Base-by-base conservation (phyloP, 2,113 vertebrate genomes). In the Kryptolebias marmoratus region DNA sequence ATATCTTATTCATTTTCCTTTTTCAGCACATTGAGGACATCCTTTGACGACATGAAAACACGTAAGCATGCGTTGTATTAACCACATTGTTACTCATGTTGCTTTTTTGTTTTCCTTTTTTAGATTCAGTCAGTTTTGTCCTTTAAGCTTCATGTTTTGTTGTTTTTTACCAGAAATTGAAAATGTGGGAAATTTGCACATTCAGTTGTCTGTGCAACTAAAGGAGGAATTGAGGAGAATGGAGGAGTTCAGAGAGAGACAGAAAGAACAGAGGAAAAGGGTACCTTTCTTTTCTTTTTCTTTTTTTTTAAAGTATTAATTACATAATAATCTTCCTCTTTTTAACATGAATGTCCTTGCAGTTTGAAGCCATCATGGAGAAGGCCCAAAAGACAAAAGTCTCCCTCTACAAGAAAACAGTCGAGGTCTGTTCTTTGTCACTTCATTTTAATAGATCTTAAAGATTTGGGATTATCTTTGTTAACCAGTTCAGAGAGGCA, bases 251-350 rank as follows among this genome's bases (percentile, higher is more conserved):
- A 92, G 96, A 69, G 97, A 98, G 77, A 89, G 95, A 36, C 97
- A 99, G 90, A 99, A 98, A 87, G 97, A 98, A 5, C 95, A 97
- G 83, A 93, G 96, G 11, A 98, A 95, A 88, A 98, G 96, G 95
- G 97, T 98, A 45, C 12, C 5, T 27, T 50, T 32, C 66, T 22
- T 31, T 47, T 18, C 16, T 50, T 50, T 50, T 50, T 15, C 5
- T 50, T 50, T 27, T 28, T 48, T 15, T 13, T 18, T 0, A 49
- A 42, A 68, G 0, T 32, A 32, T 8, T 64, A 36, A 68, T 63
- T 64, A 54, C 68, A 60, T 61, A 8, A 4, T 27, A 22, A 53
- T 2, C 42, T 42, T 48, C 11, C 31, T 39, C 31, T 28, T 11
- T 30, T 0, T 28, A 48, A 61, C 8, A 18, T 2, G 3, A 3